Conservation (phyloP, 1,140 invertebrate species). For the Mactra quadrangularis region DNA sequence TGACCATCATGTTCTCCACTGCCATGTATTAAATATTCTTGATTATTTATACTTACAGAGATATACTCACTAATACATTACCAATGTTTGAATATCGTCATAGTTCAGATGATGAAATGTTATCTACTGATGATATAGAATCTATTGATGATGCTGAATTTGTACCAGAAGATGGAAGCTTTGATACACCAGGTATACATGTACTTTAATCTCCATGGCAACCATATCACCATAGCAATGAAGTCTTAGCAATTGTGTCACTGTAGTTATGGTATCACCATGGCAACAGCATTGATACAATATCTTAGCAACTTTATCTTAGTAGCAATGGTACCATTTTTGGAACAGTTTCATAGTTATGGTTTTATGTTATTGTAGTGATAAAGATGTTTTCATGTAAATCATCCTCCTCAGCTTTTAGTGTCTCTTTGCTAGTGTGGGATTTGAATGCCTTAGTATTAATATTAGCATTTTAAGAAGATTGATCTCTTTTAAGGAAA, state of each 20-base stretch:
- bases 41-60: conserved; percentile 84
- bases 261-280: neutral
- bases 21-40: too few relatives aligned
- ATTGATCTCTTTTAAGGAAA: too few relatives aligned
- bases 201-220: too few relatives aligned
- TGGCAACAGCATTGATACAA: too few relatives aligned
- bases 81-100: conserved; percentile 88
- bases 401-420: too few relatives aligned
- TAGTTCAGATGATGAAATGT: conserved; percentile 92
- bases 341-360: neutral
- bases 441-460: too few relatives aligned
- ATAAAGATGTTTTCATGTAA: too few relatives aligned
- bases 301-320: neutral
- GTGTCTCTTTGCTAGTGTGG: too few relatives aligned
- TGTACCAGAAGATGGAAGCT: conserved; percentile 4
- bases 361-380: neutral
- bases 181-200: conserved; percentile 28
- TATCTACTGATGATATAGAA: conserved; percentile 85
- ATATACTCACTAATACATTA: conserved; percentile 90
- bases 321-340: neutral
- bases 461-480: too few relatives aligned
- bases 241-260: neutral
- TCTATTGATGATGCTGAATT: conserved; percentile 70
- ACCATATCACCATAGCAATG: too few relatives aligned
- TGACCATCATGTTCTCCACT: too few relatives aligned